Evolutionary conservation across 2,888 invertebrate genomes (phyloP), one percentile per base, ranked within the genome.

Genomic region (Epinotia bilunana): DNA sequence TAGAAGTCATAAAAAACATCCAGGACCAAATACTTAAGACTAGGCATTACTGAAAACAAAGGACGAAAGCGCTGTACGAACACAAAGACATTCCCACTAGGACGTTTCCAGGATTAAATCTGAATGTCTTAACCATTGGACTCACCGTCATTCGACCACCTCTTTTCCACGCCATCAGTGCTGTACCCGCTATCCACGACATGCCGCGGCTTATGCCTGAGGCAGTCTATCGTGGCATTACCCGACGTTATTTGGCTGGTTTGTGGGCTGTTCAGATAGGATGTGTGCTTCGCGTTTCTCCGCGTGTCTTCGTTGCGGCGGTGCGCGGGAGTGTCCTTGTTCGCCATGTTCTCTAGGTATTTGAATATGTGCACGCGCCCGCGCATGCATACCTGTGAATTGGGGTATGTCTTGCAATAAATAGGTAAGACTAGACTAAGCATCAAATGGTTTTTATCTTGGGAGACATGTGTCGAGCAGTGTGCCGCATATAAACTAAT

Each of bases 361-460:
- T 99, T 99, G 95, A 98, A 98, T 83, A 99, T 98, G 91, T 99
- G 99, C 86, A 98, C 97, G 86, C 98, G 96, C 82, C 99, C 99
- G 89, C 98, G 96, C 92, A 97, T 97, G 93, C 98, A 99, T 81
- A 98, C 94, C 98, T 98, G 90, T 7, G 13, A 94, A 86, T 39
- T 9, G 53, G 53, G 16, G 53, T 53, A 2, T 28, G 23, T 28
- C 23, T 28, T 28, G 23, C 23, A 28, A 28, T 28, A 28, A 28
- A 28, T 16, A 5, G 53, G 9, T 39, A 28, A 28, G 39, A 39
- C 39, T 39, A 9, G 9, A 39, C 39, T 39, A 39, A 39, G 9
- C 39, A 39, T 39, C 39, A 9, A 9, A 39, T 39, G 39, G 39
- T 39, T 39, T 39, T 39, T 39, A 39, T 39, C 39, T 39, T 39